These are phyloP conservation scores for Strigops habroptila DNA, from an alignment of 2,113 vertebrate species.

Conservation along the genomic window DNA sequence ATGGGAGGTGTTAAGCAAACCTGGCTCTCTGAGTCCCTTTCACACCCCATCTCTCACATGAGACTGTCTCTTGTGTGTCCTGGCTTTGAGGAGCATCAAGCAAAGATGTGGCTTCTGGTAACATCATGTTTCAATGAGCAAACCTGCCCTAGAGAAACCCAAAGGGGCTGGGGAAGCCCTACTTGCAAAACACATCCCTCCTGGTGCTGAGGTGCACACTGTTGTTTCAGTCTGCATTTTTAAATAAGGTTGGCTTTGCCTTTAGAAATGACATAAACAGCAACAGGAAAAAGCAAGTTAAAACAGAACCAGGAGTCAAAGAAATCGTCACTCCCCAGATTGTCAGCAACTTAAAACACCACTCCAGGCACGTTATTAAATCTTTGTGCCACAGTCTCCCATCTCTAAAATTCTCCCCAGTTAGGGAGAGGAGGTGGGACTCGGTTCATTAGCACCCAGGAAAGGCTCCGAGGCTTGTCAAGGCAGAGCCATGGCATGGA, in stretches of 20 bases:
- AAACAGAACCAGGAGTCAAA: not conserved
- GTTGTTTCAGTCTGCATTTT: not conserved
- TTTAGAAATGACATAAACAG: not conserved
- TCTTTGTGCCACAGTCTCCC: not conserved
- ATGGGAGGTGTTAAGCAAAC: not conserved
- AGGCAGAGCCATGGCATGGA: not conserved
- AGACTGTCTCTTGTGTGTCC: not conserved
- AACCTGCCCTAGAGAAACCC: not conserved
- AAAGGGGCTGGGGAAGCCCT: not conserved
- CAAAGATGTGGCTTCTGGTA: not conserved
- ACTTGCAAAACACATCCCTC: not conserved
- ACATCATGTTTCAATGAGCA: not conserved
- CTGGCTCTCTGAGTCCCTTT: not conserved
- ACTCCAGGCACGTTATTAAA: not conserved
- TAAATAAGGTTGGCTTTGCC: not conserved
- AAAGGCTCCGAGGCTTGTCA: not conserved
- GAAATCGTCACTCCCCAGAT: not conserved
- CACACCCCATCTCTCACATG: not conserved
- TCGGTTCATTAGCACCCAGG: not conserved
- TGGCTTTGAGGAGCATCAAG: not conserved
- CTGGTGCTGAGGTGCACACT: fast-evolving
- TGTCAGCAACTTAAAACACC: not conserved
- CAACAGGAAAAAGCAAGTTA: not conserved
- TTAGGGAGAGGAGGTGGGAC: not conserved
- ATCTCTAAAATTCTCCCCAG: not conserved